Evolutionary conservation across 2,888 invertebrate genomes (phyloP).

Genomic region (Stegana nigrithorax): DNA sequence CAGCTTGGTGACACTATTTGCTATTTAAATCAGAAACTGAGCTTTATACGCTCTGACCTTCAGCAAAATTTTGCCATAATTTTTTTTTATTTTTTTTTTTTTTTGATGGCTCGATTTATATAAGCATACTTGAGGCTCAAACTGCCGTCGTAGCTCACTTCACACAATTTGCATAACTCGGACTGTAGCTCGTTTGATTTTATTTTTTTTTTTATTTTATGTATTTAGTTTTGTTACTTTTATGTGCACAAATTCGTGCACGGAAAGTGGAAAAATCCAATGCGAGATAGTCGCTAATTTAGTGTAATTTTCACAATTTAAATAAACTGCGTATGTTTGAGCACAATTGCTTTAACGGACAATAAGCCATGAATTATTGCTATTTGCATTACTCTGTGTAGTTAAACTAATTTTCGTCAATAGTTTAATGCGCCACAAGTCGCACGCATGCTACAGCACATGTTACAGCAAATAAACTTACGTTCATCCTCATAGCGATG

Average conservation of each 20-base stretch:
- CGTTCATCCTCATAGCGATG: slow-evolving; percentile 62
- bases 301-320: slow-evolving; percentile 58
- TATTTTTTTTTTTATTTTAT: neutral
- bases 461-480: slow-evolving; percentile 41
- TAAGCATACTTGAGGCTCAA: no score
- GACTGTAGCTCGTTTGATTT: neutral
- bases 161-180: neutral
- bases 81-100: no score
- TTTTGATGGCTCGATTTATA: no score
- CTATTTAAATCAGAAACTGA: no score
- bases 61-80: no score
- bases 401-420: slow-evolving; percentile 53
- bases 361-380: neutral
- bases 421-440: slow-evolving; percentile 21
- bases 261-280: no score
- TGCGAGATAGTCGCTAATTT: slow-evolving; percentile 10
- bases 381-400: slow-evolving; percentile 31
- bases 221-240: neutral
- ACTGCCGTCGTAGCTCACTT: no score
- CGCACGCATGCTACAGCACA: neutral
- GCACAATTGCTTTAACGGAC: slow-evolving; percentile 6
- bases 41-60: no score
- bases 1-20: no score
- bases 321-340: slow-evolving; percentile 40
- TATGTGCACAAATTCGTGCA: neutral